Evolutionary conservation across 2,113 vertebrate species (phyloP).

Genomic region (Sebastes fasciatus): DNA sequence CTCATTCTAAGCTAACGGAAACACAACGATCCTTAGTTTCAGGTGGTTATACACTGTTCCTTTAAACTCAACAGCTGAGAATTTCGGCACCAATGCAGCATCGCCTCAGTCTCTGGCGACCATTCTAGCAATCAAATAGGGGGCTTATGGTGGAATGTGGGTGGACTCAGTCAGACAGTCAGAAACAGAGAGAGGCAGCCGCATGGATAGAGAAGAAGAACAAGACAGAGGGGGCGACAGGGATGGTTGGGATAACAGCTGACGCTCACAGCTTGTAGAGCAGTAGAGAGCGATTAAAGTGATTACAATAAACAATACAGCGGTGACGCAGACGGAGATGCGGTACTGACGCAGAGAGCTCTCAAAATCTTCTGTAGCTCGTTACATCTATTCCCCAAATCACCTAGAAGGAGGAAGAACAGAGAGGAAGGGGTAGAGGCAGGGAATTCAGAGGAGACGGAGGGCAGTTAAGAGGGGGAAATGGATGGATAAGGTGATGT

Average conservation of each 20-base stretch:
- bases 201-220: slow-evolving; percentile 44
- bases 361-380: slow-evolving; percentile 86
- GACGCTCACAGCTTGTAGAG: slow-evolving; percentile 81
- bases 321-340: slow-evolving; percentile 83
- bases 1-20: too few species aligned
- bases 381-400: slow-evolving; percentile 85
- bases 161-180: slow-evolving; percentile 42
- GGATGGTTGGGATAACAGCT: slow-evolving; percentile 43
- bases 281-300: slow-evolving; percentile 84
- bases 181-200: slow-evolving; percentile 23
- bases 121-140: slow-evolving; percentile 51
- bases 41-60: too few species aligned
- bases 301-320: slow-evolving; percentile 80
- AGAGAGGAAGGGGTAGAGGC: too few species aligned
- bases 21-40: too few species aligned
- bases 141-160: slow-evolving; percentile 30
- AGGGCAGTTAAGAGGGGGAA: neutral
- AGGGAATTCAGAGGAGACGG: neutral
- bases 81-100: neutral
- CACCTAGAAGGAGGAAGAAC: slow-evolving; percentile 53
- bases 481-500: neutral
- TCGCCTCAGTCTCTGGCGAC: slow-evolving; percentile 28
- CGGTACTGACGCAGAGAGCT: slow-evolving; percentile 82
- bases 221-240: slow-evolving; percentile 30
- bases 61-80: neutral